Evolutionary conservation across 2,113 vertebrate genomes (phyloP).

Genomic region (Oreochromis tanganicae): DNA sequence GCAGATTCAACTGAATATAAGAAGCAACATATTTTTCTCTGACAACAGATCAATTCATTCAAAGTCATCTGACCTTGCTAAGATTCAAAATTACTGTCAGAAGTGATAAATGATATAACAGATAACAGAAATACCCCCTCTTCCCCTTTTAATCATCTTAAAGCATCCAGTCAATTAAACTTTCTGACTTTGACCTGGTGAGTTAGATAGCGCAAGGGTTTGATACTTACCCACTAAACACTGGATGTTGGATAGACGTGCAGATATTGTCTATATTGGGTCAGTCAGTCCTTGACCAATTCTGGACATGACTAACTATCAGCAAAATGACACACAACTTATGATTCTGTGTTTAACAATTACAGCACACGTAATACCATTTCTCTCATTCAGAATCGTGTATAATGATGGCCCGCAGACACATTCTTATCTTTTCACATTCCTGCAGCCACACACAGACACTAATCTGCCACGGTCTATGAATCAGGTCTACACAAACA

Average conservation of each 20-base stretch:
- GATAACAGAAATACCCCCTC: not conserved
- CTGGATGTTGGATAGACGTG: not conserved
- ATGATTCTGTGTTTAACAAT: not conserved
- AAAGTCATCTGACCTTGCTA: not conserved
- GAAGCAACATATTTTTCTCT: not conserved
- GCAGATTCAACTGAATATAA: not conserved
- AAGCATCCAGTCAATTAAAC: not conserved
- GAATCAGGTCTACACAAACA: not conserved
- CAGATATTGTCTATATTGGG: not conserved
- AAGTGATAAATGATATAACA: not conserved
- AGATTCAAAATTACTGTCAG: not conserved
- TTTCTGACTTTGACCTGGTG: not conserved
- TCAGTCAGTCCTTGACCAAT: not conserved
- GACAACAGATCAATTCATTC: not conserved
- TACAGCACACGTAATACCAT: not conserved
- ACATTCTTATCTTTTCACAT: not conserved
- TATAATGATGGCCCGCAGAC: not conserved
- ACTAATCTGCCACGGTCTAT: not conserved
- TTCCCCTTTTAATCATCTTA: not conserved
- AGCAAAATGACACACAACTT: not conserved
- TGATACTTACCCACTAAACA: not conserved
- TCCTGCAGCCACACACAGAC: not conserved
- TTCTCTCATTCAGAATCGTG: not conserved
- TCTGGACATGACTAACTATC: not conserved
- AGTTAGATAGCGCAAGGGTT: not conserved